A percentile compares a stretch with the other conserved stretches of the same genome.
Evolutionary conservation across 2,797 vertebrate genomes (phyloP).

Genomic region (Synaphobranchus kaupii): DNA sequence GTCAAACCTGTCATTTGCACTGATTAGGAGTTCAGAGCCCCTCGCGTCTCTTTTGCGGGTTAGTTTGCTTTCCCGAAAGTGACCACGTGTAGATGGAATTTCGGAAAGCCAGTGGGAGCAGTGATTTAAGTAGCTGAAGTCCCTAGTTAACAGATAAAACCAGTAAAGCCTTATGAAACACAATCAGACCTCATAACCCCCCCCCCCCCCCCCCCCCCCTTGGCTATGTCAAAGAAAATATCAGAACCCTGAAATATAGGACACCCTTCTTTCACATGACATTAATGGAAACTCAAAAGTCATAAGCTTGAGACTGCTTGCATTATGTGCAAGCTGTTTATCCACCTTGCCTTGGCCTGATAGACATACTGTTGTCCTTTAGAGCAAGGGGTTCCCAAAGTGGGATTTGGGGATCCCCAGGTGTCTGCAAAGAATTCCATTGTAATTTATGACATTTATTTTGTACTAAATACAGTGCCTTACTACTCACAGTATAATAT

Average conservation of each 20-base stretch:
- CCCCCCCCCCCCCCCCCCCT: too few relatives aligned
- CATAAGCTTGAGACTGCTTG: neutral
- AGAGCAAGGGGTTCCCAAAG: neutral
- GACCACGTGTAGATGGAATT: neutral
- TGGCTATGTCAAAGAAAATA: neutral
- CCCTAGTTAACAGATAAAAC: neutral
- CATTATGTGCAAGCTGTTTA: neutral
- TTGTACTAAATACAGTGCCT: neutral
- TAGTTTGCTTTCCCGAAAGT: neutral
- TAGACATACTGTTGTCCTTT: neutral
- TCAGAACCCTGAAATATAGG: neutral
- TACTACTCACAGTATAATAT: neutral
- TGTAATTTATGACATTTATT: neutral
- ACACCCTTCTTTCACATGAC: neutral
- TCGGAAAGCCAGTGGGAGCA: neutral
- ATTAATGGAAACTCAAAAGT: neutral
- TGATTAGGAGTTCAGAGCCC: neutral
- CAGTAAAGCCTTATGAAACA: neutral
- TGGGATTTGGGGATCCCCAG: neutral
- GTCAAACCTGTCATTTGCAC: neutral
- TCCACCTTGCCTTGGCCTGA: neutral
- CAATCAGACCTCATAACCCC: neutral
- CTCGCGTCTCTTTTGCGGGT: neutral
- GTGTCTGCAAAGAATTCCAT: neutral
- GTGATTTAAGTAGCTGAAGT: neutral